A percentile compares a stretch with the other conserved stretches of the same genome.
Evolutionary conservation across 2,113 vertebrate genomes (phyloP).

Genomic region (Elgaria multicarinata): DNA sequence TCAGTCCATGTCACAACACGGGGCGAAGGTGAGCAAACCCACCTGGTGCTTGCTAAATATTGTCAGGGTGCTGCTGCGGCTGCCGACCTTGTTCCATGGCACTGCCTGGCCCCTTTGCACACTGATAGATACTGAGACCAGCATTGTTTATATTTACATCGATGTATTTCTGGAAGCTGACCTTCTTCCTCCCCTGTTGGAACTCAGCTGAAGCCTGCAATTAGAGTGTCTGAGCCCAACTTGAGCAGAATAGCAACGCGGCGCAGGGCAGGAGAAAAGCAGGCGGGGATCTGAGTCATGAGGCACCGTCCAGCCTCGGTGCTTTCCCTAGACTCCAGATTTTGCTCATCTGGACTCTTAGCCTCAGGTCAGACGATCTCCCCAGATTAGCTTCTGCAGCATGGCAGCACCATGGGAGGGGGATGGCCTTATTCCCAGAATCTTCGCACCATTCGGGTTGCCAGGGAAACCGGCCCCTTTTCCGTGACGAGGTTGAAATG

Average conservation of each 20-base stretch:
- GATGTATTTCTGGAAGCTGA: no score
- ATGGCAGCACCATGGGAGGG: background rate
- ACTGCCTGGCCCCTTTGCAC: no score
- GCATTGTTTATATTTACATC: no score
- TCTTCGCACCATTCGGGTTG: background rate
- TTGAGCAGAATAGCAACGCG: no score
- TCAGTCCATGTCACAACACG: no score
- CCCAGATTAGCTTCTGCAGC: background rate
- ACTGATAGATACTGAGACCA: no score
- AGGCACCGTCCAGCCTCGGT: background rate
- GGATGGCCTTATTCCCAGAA: background rate
- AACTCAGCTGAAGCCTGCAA: no score
- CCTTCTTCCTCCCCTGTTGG: no score
- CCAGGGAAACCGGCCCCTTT: conserved; percentile 11
- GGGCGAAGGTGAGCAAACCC: no score
- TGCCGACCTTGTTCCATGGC: background rate
- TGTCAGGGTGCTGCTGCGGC: background rate
- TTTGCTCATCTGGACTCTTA: background rate
- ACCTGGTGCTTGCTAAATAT: no score
- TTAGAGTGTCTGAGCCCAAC: no score
- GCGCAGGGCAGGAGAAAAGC: background rate
- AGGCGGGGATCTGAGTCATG: background rate
- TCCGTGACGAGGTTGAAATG: background rate
- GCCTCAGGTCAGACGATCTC: background rate
- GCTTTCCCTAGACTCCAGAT: background rate